Base-by-base conservation (phyloP, 2,113 vertebrate genomes). In the Hypocryptadius cinnamomeus region DNA sequence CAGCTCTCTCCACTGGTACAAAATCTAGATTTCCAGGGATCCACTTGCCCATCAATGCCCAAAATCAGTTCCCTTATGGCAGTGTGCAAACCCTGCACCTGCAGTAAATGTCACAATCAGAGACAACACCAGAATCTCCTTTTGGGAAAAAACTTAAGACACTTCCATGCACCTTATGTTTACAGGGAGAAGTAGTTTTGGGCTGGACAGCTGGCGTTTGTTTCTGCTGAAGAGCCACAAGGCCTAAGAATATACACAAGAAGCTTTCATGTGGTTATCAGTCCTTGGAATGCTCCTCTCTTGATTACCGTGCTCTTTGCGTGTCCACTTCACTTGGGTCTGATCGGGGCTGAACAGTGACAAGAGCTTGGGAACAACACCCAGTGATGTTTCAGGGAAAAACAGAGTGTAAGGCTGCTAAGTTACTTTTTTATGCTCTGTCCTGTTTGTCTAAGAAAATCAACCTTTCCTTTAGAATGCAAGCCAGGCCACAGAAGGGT, bases 61-160 rank as follows among this genome's bases (percentile, higher is more conserved):
- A 18, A 50, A 40, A 70, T 23, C 39, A 8, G 22, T 42, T 53
- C 7, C 39, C 40, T 61, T 31, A 25, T 0, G 1, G 79, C 39
- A 83, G 25, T 0, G 0, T 23, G 28, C 42, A 47, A 42, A 35
- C 23, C 40, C 59, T 13, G 6, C 20, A n/a, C 40, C 50, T 22
- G 54, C 50, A 19, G 50, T 23, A 64, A 64, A 56, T 1, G 11
- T 30, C 66, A n/a, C 2, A 5, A 53, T 14, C 1, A 0, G 19
- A 0, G 0, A 68, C 2, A 1, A 40, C 1, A 72, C 4, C 37
- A 51, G 13, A 22, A 24, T 64, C 11, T 59, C 68, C 86, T 63
- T 78, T 66, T 60, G 42, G 64, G 82, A 88, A n/a, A 63, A 39
- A 77, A 27, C 1, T 8, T 74, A 63, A 63, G 15, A 60, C 5